Evolutionary conservation across 1,140 invertebrate genomes (phyloP).

Genomic region (Drosophila repleta): DNA sequence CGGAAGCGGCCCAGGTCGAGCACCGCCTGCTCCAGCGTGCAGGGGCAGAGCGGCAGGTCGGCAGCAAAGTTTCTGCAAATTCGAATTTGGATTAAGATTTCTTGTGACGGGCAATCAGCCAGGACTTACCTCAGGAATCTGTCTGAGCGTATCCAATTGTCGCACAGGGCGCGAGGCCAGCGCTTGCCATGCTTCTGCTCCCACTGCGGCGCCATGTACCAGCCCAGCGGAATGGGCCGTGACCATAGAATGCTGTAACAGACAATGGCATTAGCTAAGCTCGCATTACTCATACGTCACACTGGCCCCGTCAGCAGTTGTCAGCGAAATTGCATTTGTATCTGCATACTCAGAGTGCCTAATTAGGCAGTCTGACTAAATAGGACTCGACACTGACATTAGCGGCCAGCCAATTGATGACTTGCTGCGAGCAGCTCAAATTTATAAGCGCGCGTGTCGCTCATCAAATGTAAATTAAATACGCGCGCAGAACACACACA

Average conservation of each 20-base stretch:
- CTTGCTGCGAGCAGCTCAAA: background rate
- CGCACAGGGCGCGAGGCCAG: constrained; percentile 93
- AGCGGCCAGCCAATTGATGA: constrained; percentile 6
- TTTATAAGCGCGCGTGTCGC: constrained; percentile 15
- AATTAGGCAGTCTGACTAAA: constrained; percentile 3
- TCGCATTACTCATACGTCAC: constrained; percentile 38
- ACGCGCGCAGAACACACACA: background rate
- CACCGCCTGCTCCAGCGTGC: constrained; percentile 94
- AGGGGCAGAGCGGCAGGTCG: constrained; percentile 94
- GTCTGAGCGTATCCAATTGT: constrained; percentile 95
- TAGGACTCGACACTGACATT: background rate
- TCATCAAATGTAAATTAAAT: constrained; percentile 47
- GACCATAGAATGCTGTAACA: constrained; percentile 92
- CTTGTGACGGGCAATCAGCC: constrained; percentile 33
- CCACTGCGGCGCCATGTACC: constrained; percentile 97
- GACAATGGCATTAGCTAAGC: constrained; percentile 19
- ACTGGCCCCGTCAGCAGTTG: constrained; percentile 5
- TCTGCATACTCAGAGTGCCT: background rate
- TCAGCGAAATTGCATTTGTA: constrained; percentile 1
- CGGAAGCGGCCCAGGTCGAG: constrained; percentile 96
- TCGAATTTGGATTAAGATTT: constrained; percentile 21
- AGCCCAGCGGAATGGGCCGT: constrained; percentile 94
- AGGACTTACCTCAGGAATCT: constrained; percentile 86
- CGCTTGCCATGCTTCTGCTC: constrained; percentile 88
- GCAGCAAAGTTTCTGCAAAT: constrained; percentile 92